Evolutionary conservation across 2,888 invertebrate species (phyloP).

Genomic region (Trachelus tabidus): DNA sequence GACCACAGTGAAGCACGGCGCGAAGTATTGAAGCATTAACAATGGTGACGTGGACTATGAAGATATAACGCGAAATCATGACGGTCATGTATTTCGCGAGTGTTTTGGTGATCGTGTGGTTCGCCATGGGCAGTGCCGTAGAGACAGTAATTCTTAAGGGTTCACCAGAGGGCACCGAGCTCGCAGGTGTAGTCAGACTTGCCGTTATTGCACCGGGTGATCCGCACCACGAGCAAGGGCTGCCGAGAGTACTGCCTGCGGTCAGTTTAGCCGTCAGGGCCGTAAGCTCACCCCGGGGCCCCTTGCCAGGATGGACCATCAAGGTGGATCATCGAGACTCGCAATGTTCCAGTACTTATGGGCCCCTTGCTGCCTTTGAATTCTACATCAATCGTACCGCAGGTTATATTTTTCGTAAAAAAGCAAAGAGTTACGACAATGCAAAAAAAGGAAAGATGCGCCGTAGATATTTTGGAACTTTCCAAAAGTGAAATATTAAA

Average conservation of each 20-base stretch:
- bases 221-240: conserved; percentile 72
- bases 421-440: neutral
- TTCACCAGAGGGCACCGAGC: conserved; percentile 33
- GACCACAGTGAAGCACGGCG: neutral
- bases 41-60: neutral
- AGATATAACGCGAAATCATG: neutral
- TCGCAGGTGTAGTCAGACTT: conserved; percentile 69
- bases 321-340: conserved; percentile 79
- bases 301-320: conserved; percentile 77
- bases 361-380: conserved; percentile 83
- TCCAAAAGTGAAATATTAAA: no score
- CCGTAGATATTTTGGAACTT: no score
- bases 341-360: conserved; percentile 80
- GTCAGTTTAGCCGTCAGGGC: conserved; percentile 76
- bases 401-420: conserved; percentile 66
- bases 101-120: neutral
- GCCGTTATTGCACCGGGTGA: conserved; percentile 76
- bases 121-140: neutral
- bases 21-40: neutral
- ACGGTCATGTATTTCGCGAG: neutral
- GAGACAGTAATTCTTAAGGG: conserved; percentile 8
- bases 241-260: conserved; percentile 77
- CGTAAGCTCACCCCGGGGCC: conserved; percentile 71
- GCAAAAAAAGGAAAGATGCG: neutral
- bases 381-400: conserved; percentile 76